A percentile compares a stretch with the other conserved stretches of the same genome.
Conservation (phyloP, 2,888 invertebrate genomes). For the Synergus laeviventris region DNA sequence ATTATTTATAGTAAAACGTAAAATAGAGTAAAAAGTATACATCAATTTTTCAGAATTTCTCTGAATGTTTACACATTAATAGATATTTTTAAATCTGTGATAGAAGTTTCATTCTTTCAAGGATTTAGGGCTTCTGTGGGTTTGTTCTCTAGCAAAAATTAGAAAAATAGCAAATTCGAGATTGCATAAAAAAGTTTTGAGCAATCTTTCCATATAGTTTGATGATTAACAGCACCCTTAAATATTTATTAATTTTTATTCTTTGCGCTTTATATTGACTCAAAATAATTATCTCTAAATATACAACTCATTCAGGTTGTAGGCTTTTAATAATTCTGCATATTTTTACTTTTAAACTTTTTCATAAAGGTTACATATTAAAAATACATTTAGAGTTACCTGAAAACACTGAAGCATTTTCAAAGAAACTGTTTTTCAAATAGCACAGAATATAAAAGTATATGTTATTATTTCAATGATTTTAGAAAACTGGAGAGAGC, state of each 20-base stretch:
- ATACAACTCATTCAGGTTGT: constrained; percentile 14
- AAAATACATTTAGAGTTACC: background rate
- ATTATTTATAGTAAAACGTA: background rate
- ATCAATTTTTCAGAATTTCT: background rate
- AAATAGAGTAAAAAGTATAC: background rate
- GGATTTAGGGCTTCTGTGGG: background rate
- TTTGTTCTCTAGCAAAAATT: background rate
- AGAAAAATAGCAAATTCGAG: background rate
- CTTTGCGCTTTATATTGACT: background rate
- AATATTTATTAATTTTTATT: background rate
- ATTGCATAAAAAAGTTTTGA: no score
- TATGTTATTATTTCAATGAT: constrained; percentile 9
- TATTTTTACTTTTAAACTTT: background rate
- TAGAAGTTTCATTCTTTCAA: background rate
- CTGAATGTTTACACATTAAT: background rate
- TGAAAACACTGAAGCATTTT: background rate
- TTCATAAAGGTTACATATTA: background rate
- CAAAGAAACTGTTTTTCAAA: background rate
- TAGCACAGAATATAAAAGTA: background rate
- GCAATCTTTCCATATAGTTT: background rate
- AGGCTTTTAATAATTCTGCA: constrained; percentile 13
- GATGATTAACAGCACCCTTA: background rate
- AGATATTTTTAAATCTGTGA: background rate
- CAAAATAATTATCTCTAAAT: constrained; percentile 1
- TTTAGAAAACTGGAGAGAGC: constrained; percentile 23